phyloP scores from a whole-genome alignment of 2,888 invertebrate genomes.

The Megaustenia siamemsis region DNA sequence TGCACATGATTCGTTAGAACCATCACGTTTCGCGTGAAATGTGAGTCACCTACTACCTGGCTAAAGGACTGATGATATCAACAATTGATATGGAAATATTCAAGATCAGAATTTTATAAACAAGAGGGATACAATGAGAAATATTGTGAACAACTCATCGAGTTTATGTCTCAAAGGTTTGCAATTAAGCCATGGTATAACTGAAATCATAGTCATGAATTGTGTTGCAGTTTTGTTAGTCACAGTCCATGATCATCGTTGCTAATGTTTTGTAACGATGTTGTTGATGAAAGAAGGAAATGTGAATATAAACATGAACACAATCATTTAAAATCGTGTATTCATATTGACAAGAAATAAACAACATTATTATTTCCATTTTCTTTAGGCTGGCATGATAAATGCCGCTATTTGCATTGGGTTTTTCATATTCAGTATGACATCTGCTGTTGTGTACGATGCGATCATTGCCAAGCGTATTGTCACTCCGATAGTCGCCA shows the following conservation, averaged over 20 bases:
- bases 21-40: no score
- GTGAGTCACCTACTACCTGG: no score
- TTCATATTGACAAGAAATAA: neutral
- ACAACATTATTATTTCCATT: neutral
- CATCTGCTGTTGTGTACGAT: neutral
- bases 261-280: neutral
- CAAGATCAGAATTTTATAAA: no score
- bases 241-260: neutral
- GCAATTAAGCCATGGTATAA: no score
- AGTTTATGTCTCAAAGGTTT: no score
- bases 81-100: no score
- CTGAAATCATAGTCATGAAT: no score
- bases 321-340: neutral
- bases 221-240: no score
- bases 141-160: no score
- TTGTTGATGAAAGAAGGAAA: neutral
- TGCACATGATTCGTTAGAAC: no score
- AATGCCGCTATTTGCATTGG: neutral
- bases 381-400: neutral
- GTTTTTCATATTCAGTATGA: neutral
- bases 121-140: no score
- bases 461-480: neutral
- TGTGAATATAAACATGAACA: neutral
- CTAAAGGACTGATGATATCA: no score
- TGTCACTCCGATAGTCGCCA: neutral